Evolutionary conservation across 2,888 invertebrate species (phyloP).

Genomic region (Taphrorychus bicolor): DNA sequence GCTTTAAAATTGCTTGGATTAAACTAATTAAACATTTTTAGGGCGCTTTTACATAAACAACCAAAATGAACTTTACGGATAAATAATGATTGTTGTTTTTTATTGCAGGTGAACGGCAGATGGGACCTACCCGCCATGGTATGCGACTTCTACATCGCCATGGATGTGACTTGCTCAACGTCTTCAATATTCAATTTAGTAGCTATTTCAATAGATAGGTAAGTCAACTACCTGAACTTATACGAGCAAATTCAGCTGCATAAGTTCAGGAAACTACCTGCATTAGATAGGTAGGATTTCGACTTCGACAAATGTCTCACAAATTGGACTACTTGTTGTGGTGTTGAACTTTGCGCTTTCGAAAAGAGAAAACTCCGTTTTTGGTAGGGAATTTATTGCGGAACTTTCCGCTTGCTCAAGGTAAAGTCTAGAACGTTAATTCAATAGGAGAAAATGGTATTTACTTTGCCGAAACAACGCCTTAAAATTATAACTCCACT

Average conservation of each 20-base stretch:
- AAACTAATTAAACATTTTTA: slow-evolving; percentile 1
- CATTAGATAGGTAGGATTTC: not conserved
- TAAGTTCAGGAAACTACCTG: too few species aligned
- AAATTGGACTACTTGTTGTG: not conserved
- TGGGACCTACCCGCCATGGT: slow-evolving; percentile 92
- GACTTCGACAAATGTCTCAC: not conserved
- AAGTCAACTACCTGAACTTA: slow-evolving; percentile 55
- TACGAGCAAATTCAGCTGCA: too few species aligned
- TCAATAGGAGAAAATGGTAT: not conserved
- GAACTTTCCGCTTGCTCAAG: not conserved
- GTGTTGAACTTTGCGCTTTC: not conserved
- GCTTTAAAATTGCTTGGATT: slow-evolving; percentile 2
- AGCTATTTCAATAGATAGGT: slow-evolving; percentile 98
- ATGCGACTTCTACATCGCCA: slow-evolving; percentile 97
- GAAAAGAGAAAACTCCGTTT: not conserved
- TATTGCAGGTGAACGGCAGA: slow-evolving; percentile 80
- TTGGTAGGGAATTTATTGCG: not conserved
- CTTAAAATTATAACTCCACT: not conserved
- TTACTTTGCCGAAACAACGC: not conserved
- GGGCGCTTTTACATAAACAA: not conserved
- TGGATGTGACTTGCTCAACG: slow-evolving; percentile 97
- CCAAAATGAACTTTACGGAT: not conserved
- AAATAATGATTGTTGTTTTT: not conserved
- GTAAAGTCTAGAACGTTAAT: not conserved
- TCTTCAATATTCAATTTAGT: slow-evolving; percentile 98